Percentiles rank a stretch among this genome's conserved stretches.
These are phyloP conservation scores for Todus mexicanus DNA, from an alignment of 2,797 vertebrate genomes.

Conservation along the genomic window DNA sequence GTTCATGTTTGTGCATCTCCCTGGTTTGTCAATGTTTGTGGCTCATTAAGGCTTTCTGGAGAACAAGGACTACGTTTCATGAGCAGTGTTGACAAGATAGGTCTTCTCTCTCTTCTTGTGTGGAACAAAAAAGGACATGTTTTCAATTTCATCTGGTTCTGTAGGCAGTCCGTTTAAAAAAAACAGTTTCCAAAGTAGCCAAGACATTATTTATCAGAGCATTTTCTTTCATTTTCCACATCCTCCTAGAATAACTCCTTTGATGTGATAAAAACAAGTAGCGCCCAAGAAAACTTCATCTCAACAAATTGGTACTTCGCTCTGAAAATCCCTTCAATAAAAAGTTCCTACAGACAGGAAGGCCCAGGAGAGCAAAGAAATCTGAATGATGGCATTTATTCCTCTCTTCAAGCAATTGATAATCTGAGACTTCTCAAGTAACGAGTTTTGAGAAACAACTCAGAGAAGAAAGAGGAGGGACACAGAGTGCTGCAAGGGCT, in stretches of 20 bases:
- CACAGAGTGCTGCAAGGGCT: rapidly evolving
- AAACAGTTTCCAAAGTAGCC: neutral
- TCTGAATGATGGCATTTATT: neutral
- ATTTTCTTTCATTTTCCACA: constrained; percentile 10
- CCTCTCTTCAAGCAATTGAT: neutral
- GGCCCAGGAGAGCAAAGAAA: neutral
- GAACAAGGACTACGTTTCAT: neutral
- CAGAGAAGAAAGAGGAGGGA: neutral
- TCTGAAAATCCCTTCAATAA: neutral
- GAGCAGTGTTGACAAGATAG: neutral
- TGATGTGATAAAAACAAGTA: neutral
- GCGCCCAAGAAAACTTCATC: neutral
- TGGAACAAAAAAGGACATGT: neutral
- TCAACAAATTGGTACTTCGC: neutral
- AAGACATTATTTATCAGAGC: neutral
- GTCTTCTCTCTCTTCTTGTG: neutral
- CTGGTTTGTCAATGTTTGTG: neutral
- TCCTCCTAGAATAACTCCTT: neutral
- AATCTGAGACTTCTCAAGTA: neutral
- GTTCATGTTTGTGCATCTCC: neutral
- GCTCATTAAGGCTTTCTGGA: neutral
- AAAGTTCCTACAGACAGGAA: neutral
- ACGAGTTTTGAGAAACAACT: neutral
- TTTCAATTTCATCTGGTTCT: neutral
- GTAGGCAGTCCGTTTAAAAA: neutral